Conservation (phyloP, 2,113 vertebrate species). For the Etia nguti region DNA sequence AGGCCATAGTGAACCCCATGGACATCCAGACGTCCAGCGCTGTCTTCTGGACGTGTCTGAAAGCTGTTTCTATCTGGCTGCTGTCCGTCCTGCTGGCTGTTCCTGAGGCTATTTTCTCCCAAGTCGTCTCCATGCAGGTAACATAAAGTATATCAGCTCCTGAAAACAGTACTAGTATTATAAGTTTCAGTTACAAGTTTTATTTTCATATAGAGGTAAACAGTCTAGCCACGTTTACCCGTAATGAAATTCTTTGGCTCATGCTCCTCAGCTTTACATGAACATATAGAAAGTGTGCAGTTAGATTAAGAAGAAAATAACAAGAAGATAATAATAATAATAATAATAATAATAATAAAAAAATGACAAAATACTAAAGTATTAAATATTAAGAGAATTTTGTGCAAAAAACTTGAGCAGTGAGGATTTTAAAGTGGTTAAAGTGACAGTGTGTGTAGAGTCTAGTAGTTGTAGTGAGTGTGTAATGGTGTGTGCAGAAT, state of each 20-base stretch:
- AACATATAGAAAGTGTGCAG: background rate
- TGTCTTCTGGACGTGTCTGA: constrained; percentile 85
- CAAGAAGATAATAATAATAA: background rate
- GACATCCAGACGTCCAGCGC: constrained; percentile 88
- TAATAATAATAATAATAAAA: too few species aligned
- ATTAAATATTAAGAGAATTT: background rate
- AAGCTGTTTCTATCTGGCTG: constrained; percentile 85
- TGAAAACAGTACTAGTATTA: background rate
- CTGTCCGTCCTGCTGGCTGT: constrained; percentile 83
- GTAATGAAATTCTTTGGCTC: background rate
- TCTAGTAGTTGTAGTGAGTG: background rate
- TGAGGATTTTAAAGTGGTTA: background rate
- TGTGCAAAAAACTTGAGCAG: background rate
- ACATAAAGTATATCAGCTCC: background rate
- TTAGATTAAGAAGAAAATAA: background rate
- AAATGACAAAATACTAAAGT: background rate
- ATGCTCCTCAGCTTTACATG: background rate
- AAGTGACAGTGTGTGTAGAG: background rate
- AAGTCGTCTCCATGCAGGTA: constrained; percentile 78
- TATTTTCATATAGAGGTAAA: background rate
- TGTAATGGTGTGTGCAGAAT: background rate
- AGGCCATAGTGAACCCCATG: constrained; percentile 96
- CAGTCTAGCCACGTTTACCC: background rate
- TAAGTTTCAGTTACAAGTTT: background rate
- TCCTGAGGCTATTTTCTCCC: constrained; percentile 89